These are phyloP conservation scores for Babyrousa celebensis DNA, from an alignment of 2,797 vertebrate genomes.

Conservation along the genomic window DNA sequence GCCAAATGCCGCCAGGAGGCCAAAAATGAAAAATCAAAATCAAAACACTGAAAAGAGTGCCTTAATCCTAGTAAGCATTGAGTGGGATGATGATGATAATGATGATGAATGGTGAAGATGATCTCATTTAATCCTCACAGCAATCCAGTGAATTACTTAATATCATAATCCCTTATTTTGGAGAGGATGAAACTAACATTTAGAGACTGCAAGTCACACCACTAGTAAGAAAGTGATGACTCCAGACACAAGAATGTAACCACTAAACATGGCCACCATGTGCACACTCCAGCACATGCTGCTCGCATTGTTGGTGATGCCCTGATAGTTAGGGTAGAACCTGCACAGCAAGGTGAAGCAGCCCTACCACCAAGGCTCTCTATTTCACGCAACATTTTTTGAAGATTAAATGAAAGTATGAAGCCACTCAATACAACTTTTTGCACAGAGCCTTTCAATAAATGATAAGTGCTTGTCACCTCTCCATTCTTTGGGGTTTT, in stretches of 20 bases:
- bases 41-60: neutral
- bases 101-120: too few species aligned
- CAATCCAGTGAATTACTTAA: neutral
- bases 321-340: neutral
- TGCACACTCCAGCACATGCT: neutral
- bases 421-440: neutral
- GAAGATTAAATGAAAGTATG: neutral
- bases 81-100: neutral
- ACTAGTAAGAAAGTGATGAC: neutral
- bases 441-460: neutral
- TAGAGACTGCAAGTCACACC: neutral
- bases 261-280: neutral
- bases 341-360: neutral
- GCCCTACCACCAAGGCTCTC: neutral
- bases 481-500: neutral
- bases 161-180: neutral
- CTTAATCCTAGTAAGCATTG: neutral
- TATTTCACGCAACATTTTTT: neutral
- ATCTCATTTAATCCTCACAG: neutral
- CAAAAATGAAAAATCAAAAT: too few species aligned
- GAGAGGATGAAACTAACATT: conserved; percentile 39
- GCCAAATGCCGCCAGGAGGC: too few species aligned
- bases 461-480: neutral
- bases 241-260: neutral
- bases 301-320: neutral